phyloP scores from a whole-genome alignment of 2,113 vertebrate genomes.

The Nyctereutes procyonoides region DNA sequence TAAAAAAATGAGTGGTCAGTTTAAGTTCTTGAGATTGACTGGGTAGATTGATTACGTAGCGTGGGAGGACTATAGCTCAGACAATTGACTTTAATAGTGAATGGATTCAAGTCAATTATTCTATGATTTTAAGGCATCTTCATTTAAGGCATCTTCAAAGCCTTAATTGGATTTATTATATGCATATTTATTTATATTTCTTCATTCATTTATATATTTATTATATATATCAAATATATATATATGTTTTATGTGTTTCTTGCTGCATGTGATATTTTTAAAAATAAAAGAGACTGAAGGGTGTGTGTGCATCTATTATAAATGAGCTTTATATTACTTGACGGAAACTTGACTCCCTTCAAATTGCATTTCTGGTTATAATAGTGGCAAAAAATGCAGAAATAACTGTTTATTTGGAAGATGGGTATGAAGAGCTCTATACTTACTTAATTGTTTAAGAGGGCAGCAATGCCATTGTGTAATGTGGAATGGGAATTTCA shows the following conservation, averaged over 20 bases:
- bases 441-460: not conserved
- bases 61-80: not conserved
- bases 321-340: not conserved
- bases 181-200: not conserved
- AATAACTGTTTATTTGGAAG: not conserved
- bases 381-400: slow-evolving; percentile 6
- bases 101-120: not conserved
- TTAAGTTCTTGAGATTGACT: not conserved
- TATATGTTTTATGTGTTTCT: not conserved
- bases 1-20: not conserved
- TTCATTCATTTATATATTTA: not conserved
- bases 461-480: not conserved
- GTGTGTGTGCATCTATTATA: not conserved
- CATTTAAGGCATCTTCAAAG: not conserved
- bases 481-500: not conserved
- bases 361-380: not conserved
- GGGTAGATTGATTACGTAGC: not conserved
- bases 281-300: not conserved
- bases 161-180: not conserved
- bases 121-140: not conserved
- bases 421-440: not conserved
- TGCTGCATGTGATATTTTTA: not conserved
- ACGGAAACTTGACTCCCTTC: not conserved
- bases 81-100: not conserved
- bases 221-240: not conserved